Evolutionary conservation across 1,140 invertebrate genomes (phyloP).

Genomic region (Atta colombica): DNA sequence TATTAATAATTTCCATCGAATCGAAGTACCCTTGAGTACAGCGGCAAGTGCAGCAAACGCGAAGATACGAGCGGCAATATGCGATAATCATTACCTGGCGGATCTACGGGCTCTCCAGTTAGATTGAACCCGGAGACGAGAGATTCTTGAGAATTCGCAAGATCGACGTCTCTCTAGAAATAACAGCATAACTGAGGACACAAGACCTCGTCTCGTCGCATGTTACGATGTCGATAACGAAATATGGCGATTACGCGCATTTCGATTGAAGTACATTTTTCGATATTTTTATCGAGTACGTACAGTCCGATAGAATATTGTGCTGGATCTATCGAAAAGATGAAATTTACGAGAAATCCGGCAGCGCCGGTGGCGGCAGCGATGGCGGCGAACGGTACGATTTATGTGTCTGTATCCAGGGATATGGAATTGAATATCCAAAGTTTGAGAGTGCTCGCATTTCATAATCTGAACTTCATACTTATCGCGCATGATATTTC

Average conservation of each 20-base stretch:
- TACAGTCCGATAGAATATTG: slow-evolving; percentile 57
- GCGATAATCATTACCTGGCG: slow-evolving; percentile 54
- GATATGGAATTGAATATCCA: slow-evolving; percentile 64
- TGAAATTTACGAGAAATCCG: slow-evolving; percentile 59
- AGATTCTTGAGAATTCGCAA: slow-evolving; percentile 23
- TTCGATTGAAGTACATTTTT: slow-evolving; percentile 28
- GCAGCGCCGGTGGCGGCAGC: slow-evolving; percentile 24
- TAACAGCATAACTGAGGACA: slow-evolving; percentile 44
- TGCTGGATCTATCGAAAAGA: slow-evolving; percentile 58
- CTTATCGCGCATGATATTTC: neutral
- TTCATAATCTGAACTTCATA: slow-evolving; percentile 39
- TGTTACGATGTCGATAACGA: slow-evolving; percentile 52
- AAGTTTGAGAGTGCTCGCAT: slow-evolving; percentile 54
- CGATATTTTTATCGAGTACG: slow-evolving; percentile 56
- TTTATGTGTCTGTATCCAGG: slow-evolving; percentile 60
- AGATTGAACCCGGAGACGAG: slow-evolving; percentile 29
- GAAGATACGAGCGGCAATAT: slow-evolving; percentile 39
- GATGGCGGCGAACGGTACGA: slow-evolving; percentile 28
- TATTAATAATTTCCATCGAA: slow-evolving; percentile 71
- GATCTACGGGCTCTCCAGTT: slow-evolving; percentile 26
- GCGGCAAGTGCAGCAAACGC: slow-evolving; percentile 13
- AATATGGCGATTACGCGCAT: slow-evolving; percentile 55
- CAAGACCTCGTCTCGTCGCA: neutral
- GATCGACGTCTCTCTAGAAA: slow-evolving; percentile 48
- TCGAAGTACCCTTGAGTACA: neutral